These are phyloP conservation scores for Mormyrops boulengeri DNA, from an alignment of 2,797 vertebrate species.

Conservation along the genomic window DNA sequence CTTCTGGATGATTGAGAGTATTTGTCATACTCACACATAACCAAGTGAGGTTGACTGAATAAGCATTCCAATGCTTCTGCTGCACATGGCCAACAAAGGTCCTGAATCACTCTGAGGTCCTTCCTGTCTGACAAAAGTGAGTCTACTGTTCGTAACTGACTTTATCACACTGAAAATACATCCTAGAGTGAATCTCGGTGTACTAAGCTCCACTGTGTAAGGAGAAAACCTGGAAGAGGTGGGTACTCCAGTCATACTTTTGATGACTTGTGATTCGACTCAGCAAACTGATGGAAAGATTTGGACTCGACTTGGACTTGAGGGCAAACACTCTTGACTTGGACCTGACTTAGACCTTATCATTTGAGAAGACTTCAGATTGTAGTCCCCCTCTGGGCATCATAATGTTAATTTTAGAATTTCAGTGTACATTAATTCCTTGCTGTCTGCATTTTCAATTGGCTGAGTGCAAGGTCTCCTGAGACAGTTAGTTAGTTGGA, in stretches of 20 bases:
- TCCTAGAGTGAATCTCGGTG: background rate
- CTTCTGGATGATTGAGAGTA: background rate
- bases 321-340: background rate
- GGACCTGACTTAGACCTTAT: background rate
- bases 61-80: background rate
- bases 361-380: background rate
- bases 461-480: background rate
- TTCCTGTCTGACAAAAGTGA: too few species aligned
- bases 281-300: background rate
- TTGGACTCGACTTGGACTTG: background rate
- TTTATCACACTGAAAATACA: background rate
- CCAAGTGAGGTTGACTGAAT: background rate
- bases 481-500: background rate
- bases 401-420: background rate
- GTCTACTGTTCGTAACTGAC: background rate
- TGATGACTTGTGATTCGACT: too few species aligned
- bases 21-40: background rate
- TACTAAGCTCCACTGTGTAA: background rate
- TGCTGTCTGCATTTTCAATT: background rate
- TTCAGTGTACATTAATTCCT: background rate
- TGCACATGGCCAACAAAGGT: too few species aligned
- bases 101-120: too few species aligned
- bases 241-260: too few species aligned
- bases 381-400: background rate
- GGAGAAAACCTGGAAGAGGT: background rate